Percentiles rank a stretch among this genome's conserved stretches.
These are phyloP conservation scores for Maconellicoccus hirsutus DNA, from an alignment of 1,140 invertebrate genomes.

Conservation along the genomic window DNA sequence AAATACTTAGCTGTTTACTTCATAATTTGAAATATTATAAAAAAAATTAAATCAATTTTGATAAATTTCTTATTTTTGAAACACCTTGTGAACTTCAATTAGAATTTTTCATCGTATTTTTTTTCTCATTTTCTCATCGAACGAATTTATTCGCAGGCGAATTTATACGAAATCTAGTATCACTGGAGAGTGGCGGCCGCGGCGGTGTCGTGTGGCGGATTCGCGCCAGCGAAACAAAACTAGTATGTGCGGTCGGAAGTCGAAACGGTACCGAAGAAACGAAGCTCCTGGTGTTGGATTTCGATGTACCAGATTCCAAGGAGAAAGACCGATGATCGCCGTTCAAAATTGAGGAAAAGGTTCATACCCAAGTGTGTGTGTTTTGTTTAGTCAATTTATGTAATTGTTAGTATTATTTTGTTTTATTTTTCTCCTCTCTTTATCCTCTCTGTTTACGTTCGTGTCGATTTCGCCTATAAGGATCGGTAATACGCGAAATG, in stretches of 20 bases:
- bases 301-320: slow-evolving; percentile 67
- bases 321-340: slow-evolving; percentile 16
- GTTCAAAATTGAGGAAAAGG: background rate
- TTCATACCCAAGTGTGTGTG: too few species aligned
- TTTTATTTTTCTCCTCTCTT: background rate
- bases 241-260: slow-evolving; percentile 96
- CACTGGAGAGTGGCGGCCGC: slow-evolving; percentile 84
- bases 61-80: too few species aligned
- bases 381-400: slow-evolving; percentile 12
- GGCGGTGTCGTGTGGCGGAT: slow-evolving; percentile 99
- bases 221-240: slow-evolving; percentile 85
- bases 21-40: too few species aligned
- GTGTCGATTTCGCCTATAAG: background rate
- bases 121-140: background rate
- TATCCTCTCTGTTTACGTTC: background rate
- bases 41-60: too few species aligned
- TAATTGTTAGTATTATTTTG: background rate
- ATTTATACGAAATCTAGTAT: slow-evolving; percentile 90
- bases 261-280: slow-evolving; percentile 98
- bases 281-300: slow-evolving; percentile 92
- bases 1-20: too few species aligned
- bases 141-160: slow-evolving; percentile 46
- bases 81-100: too few species aligned
- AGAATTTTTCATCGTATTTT: too few species aligned
- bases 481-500: too few species aligned